A percentile compares a stretch with the other conserved stretches of the same genome.
phyloP scores from a whole-genome alignment of 2,888 invertebrate genomes.

The Nysson spinosus region DNA sequence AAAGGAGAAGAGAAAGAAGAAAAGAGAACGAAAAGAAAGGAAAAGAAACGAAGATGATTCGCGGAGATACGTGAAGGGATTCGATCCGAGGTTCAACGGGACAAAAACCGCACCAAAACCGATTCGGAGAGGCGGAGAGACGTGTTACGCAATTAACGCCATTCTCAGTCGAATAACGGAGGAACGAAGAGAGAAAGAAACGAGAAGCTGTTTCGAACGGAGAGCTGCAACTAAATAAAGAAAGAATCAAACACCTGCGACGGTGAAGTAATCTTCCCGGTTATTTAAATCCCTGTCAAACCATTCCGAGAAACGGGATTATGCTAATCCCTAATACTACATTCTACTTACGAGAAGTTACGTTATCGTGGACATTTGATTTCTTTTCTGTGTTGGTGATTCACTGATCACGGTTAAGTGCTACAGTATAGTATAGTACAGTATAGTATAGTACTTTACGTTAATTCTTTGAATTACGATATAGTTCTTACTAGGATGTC shows the following conservation, averaged over 20 bases:
- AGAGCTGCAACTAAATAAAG: too few species aligned
- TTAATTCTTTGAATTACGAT: too few species aligned
- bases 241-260: background rate
- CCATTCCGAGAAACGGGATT: background rate
- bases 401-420: too few species aligned
- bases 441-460: too few species aligned
- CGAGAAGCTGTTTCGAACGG: background rate
- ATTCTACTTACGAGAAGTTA: background rate
- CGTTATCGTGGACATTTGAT: too few species aligned
- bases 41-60: constrained; percentile 23
- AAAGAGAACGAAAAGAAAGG: background rate
- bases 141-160: constrained; percentile 37
- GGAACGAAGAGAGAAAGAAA: constrained; percentile 8
- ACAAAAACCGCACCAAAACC: constrained; percentile 32
- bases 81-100: constrained; percentile 8
- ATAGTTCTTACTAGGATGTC: too few species aligned
- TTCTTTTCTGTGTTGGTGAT: too few species aligned
- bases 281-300: background rate
- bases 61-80: constrained; percentile 16
- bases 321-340: background rate
- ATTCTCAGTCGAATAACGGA: constrained; percentile 15
- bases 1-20: too few species aligned
- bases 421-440: too few species aligned
- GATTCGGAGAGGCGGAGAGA: constrained; percentile 24
- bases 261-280: background rate